Percentiles rank a stretch among this genome's conserved stretches.
phyloP scores from a whole-genome alignment of 2,888 invertebrate genomes.

The Osedax frankpressi region DNA sequence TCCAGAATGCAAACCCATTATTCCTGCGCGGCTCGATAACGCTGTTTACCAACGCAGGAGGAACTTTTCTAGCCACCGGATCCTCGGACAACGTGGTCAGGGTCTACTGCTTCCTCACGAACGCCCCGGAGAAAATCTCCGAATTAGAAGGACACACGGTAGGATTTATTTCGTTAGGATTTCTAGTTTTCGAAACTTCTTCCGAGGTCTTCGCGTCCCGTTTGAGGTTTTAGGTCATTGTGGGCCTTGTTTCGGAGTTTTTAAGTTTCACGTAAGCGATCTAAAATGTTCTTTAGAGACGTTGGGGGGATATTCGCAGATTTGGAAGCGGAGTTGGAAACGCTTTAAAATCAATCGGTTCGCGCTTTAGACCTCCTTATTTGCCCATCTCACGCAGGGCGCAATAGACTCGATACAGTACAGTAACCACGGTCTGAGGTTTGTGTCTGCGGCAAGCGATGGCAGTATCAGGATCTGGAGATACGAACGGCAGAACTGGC shows the following conservation, averaged over 20 bases:
- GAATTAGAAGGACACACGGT: conserved; percentile 65
- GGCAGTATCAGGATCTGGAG: conserved; percentile 87
- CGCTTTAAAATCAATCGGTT: too few relatives aligned
- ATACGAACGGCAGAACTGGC: conserved; percentile 79
- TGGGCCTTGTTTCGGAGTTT: too few relatives aligned
- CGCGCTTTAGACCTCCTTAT: background rate
- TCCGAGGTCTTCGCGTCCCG: background rate
- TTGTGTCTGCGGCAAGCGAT: conserved; percentile 88
- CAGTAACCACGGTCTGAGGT: conserved; percentile 72
- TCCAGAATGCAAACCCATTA: too few relatives aligned
- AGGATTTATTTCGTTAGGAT: conserved; percentile 30
- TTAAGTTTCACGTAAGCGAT: too few relatives aligned
- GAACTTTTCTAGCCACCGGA: conserved; percentile 79
- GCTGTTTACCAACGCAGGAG: too few relatives aligned
- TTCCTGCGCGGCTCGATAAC: too few relatives aligned
- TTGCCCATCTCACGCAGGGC: conserved; percentile 50
- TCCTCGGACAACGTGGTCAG: conserved; percentile 81
- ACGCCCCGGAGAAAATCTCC: conserved; percentile 63
- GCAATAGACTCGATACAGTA: conserved; percentile 90
- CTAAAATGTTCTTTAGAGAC: too few relatives aligned
- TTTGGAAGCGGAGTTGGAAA: too few relatives aligned
- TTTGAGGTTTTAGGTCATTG: too few relatives aligned
- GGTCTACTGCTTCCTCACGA: conserved; percentile 70
- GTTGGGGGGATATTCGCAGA: too few relatives aligned
- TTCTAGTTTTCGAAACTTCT: background rate